Evolutionary conservation across 2,113 vertebrate genomes (phyloP).

Genomic region (Rhizomys pruinosus): DNA sequence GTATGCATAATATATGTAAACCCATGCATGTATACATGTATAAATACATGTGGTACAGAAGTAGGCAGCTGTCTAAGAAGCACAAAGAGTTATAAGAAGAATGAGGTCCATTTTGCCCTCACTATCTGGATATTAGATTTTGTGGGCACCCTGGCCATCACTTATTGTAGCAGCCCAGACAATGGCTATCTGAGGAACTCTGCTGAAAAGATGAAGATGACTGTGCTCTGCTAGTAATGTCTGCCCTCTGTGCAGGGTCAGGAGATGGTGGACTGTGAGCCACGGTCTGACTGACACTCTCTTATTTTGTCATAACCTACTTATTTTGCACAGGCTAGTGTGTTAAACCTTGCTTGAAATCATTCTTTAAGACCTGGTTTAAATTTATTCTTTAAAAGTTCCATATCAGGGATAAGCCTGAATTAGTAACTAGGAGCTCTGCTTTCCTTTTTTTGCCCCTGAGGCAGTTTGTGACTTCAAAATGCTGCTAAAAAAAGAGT

Average conservation of each 20-base stretch:
- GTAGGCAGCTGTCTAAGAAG: background rate
- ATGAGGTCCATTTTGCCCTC: background rate
- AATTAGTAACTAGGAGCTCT: constrained; percentile 70
- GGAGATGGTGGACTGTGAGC: background rate
- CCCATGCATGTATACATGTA: background rate
- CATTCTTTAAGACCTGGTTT: constrained; percentile 59
- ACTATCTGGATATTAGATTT: background rate
- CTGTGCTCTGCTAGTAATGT: constrained; percentile 58
- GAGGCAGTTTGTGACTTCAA: constrained; percentile 74
- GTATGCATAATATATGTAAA: background rate
- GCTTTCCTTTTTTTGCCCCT: constrained; percentile 24
- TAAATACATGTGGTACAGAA: background rate
- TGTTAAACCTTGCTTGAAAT: constrained; percentile 59
- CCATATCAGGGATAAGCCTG: constrained; percentile 59
- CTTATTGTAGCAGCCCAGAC: background rate
- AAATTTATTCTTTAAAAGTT: constrained; percentile 72
- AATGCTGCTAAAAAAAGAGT: constrained; percentile 37
- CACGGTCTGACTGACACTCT: background rate
- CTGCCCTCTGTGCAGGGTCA: background rate
- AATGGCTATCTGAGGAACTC: background rate
- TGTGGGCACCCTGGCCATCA: background rate
- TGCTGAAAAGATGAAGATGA: background rate
- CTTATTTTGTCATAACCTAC: constrained; percentile 27
- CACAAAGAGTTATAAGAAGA: background rate
- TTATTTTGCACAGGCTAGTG: background rate